Base-by-base conservation (phyloP, 37 sponge, comb jelly and placozoan genomes). In the Cladorhizidae sp. region DNA sequence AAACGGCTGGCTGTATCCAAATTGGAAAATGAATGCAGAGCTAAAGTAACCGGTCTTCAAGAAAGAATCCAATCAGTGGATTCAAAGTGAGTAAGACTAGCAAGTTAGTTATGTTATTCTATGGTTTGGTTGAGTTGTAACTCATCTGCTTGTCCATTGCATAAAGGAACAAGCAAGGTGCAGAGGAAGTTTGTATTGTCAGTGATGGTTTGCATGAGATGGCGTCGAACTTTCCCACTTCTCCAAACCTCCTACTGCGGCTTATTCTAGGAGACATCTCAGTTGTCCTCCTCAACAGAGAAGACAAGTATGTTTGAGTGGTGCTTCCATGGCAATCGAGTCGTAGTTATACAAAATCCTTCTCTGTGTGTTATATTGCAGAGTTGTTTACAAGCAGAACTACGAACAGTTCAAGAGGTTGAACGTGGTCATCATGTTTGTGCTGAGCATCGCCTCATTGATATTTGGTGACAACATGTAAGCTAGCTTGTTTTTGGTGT, bases 351-450 rank as follows among this genome's bases (percentile, higher is more conserved):
- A n/a, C n/a, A n/a, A n/a, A n/a, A n/a, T n/a, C n/a, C 14, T 26
- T 26, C 11, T 64, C 11, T 29, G 67, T 26, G 26, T 45, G 8
- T 45, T 45, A 5, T 45, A 63, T 43, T 61, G 25, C 73, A 90
- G 91, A 45, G 64, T 90, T 45, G 33, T 64, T 18, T 90, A 90
- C 58, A 90, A 86, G 56, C 73, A 80, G 35, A 51, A 81, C 1
- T 90, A 90, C 72, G 91, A 90, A 59, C 69, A 82, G 25, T 90
- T 86, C 64, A 90, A 90, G 72, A 69, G 85, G 73, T 35, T 90
- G 15, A 85, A 86, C 41, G 81, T 70, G 22, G 78, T 82, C 25
- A 35, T 43, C 12, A 69, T 90, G 52, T 80, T 63, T 36, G 22
- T 75, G 20, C 70, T 87, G 55, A 50, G 83, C 12, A 26, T 92